A percentile compares a stretch with the other conserved stretches of the same genome.
These are phyloP conservation scores for Tenthredo mesomela DNA, from an alignment of 2,888 invertebrate species.

Conservation along the genomic window DNA sequence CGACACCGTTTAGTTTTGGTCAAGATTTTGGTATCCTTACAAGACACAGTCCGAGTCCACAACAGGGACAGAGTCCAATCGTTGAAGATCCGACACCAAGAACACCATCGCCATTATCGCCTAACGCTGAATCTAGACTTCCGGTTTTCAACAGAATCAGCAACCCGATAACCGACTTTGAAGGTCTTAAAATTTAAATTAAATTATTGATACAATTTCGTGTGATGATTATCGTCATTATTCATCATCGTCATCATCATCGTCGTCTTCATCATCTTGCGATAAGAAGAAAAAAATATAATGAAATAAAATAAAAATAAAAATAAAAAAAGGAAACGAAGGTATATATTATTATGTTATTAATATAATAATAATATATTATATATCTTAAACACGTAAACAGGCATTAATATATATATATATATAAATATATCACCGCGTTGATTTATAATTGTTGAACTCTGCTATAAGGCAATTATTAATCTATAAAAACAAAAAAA, in stretches of 20 bases:
- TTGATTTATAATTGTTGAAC: neutral
- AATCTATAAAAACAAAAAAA: no score
- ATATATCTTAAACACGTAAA: no score
- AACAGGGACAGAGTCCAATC: slow-evolving; percentile 72
- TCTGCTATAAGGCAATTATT: neutral
- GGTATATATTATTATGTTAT: no score
- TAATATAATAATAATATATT: neutral
- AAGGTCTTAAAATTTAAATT: slow-evolving; percentile 71
- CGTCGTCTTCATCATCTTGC: neutral
- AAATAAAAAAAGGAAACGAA: no score
- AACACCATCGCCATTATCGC: slow-evolving; percentile 72
- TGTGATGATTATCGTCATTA: neutral
- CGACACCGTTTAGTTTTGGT: slow-evolving; percentile 71
- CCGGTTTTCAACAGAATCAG: slow-evolving; percentile 90
- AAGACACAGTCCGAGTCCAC: slow-evolving; percentile 79
- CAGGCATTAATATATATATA: neutral
- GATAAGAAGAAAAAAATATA: neutral
- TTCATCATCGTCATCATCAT: neutral
- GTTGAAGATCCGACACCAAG: slow-evolving; percentile 64
- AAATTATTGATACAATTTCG: neutral
- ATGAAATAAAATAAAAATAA: neutral
- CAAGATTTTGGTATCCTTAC: slow-evolving; percentile 74
- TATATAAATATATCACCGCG: no score
- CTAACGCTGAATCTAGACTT: slow-evolving; percentile 83
- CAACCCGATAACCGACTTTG: slow-evolving; percentile 77